Percentiles rank a stretch among this genome's conserved stretches.
These are phyloP conservation scores for Hyalella azteca DNA, from an alignment of 2,888 invertebrate genomes.

Conservation along the genomic window DNA sequence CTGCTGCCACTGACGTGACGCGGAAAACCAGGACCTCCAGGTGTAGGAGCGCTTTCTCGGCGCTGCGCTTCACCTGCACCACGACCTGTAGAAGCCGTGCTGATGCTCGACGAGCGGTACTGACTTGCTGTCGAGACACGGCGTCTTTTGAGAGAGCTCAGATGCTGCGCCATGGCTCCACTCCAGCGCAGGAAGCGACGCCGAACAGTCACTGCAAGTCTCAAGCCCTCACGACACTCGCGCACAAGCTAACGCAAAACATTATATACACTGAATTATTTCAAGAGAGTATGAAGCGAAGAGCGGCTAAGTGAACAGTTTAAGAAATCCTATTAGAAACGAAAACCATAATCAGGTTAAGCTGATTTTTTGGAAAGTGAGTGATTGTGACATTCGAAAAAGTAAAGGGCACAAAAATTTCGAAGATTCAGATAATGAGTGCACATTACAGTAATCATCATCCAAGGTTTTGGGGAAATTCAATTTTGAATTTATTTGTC, in stretches of 20 bases:
- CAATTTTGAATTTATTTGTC: too few species aligned
- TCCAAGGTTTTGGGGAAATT: too few species aligned
- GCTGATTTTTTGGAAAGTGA: too few species aligned
- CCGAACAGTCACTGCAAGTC: slow-evolving; percentile 81
- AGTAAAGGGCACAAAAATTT: too few species aligned
- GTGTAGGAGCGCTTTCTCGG: neutral
- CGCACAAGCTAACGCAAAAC: slow-evolving; percentile 72
- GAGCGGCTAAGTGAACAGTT: too few species aligned
- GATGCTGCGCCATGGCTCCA: slow-evolving; percentile 43
- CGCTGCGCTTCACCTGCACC: neutral
- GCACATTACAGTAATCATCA: too few species aligned
- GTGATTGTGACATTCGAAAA: too few species aligned
- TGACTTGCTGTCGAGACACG: neutral
- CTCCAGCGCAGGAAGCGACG: slow-evolving; percentile 68
- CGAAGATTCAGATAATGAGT: too few species aligned
- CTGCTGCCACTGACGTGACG: neutral
- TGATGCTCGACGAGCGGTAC: neutral
- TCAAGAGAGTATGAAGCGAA: too few species aligned
- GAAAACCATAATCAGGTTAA: too few species aligned
- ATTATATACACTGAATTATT: too few species aligned
- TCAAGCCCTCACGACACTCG: slow-evolving; percentile 88
- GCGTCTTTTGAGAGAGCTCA: neutral
- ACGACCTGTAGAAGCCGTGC: neutral
- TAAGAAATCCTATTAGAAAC: too few species aligned
- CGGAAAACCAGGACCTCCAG: neutral